Percentiles rank a stretch among this genome's conserved stretches.
Conservation (phyloP, 2,888 invertebrate species). For the Drosophila meridionalis region DNA sequence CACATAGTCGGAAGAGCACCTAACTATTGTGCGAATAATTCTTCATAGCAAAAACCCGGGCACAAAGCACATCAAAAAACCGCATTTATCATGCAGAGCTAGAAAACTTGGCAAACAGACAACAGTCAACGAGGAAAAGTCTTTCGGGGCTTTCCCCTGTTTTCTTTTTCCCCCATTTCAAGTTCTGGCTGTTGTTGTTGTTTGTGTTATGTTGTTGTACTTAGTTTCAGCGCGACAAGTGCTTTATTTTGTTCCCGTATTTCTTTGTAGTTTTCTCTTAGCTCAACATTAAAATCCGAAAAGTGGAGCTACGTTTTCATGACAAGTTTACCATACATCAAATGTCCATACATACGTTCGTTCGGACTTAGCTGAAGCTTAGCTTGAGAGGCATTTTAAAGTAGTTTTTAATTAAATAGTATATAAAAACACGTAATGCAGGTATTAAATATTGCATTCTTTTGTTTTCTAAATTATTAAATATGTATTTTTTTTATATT, state of each 20-base stretch:
- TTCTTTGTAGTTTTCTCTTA: conserved; percentile 14
- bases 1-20: conserved; percentile 21
- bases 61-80: conserved; percentile 53
- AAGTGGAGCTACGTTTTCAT: neutral
- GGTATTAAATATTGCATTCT: neutral
- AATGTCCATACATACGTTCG: neutral
- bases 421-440: neutral
- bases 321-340: neutral
- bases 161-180: conserved; percentile 47
- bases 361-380: neutral
- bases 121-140: conserved; percentile 50
- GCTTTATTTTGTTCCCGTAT: conserved; percentile 22
- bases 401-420: neutral
- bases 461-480: neutral
- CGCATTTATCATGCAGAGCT: conserved; percentile 67
- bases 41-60: conserved; percentile 20
- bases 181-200: conserved; percentile 20
- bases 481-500: neutral
- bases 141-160: conserved; percentile 46
- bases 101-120: conserved; percentile 51
- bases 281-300: conserved; percentile 23
- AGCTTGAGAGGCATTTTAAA: neutral
- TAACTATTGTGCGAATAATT: conserved; percentile 16
- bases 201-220: conserved; percentile 14
- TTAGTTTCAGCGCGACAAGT: conserved; percentile 29